Percentiles rank a stretch among this genome's conserved stretches.
Evolutionary conservation across 2,888 invertebrate species (phyloP).

Genomic region (Agrochola litura): DNA sequence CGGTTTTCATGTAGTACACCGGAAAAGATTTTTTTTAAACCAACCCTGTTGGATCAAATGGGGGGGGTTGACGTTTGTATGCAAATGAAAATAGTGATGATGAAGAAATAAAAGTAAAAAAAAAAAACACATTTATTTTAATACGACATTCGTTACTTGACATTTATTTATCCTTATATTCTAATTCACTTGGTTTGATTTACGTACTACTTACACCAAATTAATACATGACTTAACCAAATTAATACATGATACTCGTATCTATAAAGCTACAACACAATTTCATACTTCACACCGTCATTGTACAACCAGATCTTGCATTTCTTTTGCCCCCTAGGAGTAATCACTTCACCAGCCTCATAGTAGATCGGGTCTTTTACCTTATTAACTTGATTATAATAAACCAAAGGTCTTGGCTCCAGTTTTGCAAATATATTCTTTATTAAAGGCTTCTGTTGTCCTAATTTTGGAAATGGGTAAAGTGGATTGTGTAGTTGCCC

Average conservation of each 20-base stretch:
- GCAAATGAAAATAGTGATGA: background rate
- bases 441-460: constrained; percentile 50
- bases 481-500: constrained; percentile 21
- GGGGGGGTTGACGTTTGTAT: too few species aligned
- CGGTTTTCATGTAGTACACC: background rate
- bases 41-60: background rate
- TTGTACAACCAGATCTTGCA: constrained; percentile 83
- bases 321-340: constrained; percentile 72
- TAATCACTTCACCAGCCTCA: constrained; percentile 71
- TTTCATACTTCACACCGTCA: constrained; percentile 82
- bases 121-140: constrained; percentile 14
- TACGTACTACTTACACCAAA: constrained; percentile 16
- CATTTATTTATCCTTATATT: background rate
- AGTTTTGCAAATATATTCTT: constrained; percentile 50
- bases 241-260: constrained; percentile 22
- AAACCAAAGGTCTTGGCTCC: constrained; percentile 51
- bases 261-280: constrained; percentile 68
- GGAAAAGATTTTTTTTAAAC: background rate
- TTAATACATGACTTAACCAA: constrained; percentile 13
- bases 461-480: constrained; percentile 48
- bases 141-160: background rate
- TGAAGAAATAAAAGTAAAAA: too few species aligned
- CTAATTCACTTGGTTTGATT: constrained; percentile 18
- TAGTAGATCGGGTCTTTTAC: constrained; percentile 70
- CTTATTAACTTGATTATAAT: constrained; percentile 40